A percentile compares a stretch with the other conserved stretches of the same genome.
These are phyloP conservation scores for Drosophila buzzatii DNA, from an alignment of 2,888 invertebrate genomes.

Conservation along the genomic window DNA sequence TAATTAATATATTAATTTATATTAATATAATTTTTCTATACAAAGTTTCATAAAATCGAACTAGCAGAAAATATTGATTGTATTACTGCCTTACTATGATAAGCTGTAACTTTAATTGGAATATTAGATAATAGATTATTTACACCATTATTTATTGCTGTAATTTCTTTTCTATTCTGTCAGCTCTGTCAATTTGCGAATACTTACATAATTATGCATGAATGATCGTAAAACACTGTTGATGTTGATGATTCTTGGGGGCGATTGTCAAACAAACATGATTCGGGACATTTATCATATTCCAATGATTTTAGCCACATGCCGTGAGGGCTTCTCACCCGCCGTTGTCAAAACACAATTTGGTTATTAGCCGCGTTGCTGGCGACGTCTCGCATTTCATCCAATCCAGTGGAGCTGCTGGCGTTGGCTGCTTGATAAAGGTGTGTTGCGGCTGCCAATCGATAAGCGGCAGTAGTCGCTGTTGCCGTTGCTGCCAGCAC, in stretches of 20 bases:
- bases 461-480: constrained; percentile 72
- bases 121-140: not conserved
- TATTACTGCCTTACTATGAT: not conserved
- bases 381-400: constrained; percentile 72
- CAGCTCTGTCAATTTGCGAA: constrained; percentile 39
- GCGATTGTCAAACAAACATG: constrained; percentile 58
- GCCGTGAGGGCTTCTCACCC: constrained; percentile 25
- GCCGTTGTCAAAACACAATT: constrained; percentile 78
- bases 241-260: constrained; percentile 43
- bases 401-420: constrained; percentile 64
- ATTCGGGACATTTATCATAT: constrained; percentile 69
- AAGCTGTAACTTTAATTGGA: not conserved
- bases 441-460: constrained; percentile 80
- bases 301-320: constrained; percentile 60
- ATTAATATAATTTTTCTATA: not conserved
- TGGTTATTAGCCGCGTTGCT: constrained; percentile 67
- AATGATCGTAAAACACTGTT: constrained; percentile 41
- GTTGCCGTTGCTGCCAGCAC: constrained; percentile 57
- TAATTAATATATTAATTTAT: no score
- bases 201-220: constrained; percentile 49
- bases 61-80: no score
- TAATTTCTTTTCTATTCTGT: constrained; percentile 14
- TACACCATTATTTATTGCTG: constrained; percentile 14
- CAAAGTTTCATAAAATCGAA: not conserved
- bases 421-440: constrained; percentile 67